Percentiles rank a stretch among this genome's conserved stretches.
phyloP scores from a whole-genome alignment of 2,797 vertebrate genomes.

The Allobates femoralis region DNA sequence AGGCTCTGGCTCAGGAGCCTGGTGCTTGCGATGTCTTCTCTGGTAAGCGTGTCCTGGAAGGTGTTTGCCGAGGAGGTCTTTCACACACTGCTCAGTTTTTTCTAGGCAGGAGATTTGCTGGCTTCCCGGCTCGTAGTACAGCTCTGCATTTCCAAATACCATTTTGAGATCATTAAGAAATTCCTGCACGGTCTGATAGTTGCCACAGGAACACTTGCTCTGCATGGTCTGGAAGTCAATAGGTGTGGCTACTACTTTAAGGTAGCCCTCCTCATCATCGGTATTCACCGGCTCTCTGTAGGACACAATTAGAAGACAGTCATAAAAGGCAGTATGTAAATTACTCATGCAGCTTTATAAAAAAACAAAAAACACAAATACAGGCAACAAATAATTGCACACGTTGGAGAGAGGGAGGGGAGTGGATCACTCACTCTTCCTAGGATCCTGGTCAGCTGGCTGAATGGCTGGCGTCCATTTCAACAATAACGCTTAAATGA shows the following conservation, averaged over 20 bases:
- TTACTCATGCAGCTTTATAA: too few species aligned
- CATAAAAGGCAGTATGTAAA: too few species aligned
- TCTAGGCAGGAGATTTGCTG: conserved; percentile 86
- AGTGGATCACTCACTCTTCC: too few species aligned
- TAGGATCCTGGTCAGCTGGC: too few species aligned
- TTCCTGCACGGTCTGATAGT: conserved; percentile 87
- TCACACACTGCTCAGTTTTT: conserved; percentile 91
- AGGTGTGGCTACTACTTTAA: conserved; percentile 88
- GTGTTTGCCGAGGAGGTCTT: conserved; percentile 89
- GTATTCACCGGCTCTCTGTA: conserved; percentile 91
- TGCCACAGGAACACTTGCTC: conserved; percentile 85
- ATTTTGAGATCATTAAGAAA: conserved; percentile 92
- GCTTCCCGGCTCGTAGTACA: conserved; percentile 92
- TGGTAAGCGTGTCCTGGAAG: conserved; percentile 88
- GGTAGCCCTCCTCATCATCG: conserved; percentile 92
- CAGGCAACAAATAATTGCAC: too few species aligned
- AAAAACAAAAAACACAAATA: too few species aligned
- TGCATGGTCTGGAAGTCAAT: conserved; percentile 98
- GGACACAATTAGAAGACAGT: neutral
- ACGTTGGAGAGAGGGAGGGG: too few species aligned
- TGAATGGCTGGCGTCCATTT: too few species aligned
- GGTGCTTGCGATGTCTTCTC: conserved; percentile 77
- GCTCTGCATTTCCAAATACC: conserved; percentile 93
- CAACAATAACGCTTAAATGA: too few species aligned
- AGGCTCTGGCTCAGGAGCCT: conserved; percentile 80